phyloP scores from a whole-genome alignment of 2,888 invertebrate genomes.

The Drosophila lutescens region DNA sequence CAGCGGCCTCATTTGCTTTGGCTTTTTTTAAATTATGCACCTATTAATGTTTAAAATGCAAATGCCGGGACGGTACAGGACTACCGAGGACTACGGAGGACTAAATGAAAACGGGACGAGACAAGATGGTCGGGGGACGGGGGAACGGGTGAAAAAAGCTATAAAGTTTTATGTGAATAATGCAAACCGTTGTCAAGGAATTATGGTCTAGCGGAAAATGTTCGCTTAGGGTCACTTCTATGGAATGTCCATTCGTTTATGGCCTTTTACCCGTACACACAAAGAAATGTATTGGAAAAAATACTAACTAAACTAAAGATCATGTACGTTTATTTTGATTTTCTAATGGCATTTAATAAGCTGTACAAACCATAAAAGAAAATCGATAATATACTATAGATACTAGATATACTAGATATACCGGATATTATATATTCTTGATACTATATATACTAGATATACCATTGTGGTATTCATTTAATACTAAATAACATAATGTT shows the following conservation, averaged over 20 bases:
- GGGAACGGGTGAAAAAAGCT: slow-evolving; percentile 32
- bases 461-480: too few species aligned
- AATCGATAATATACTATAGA: too few species aligned
- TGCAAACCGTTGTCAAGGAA: slow-evolving; percentile 63
- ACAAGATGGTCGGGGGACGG: neutral
- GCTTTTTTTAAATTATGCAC: slow-evolving; percentile 70
- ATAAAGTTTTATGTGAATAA: slow-evolving; percentile 70
- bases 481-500: too few species aligned
- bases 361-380: too few species aligned
- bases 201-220: slow-evolving; percentile 50
- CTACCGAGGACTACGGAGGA: neutral
- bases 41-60: slow-evolving; percentile 76
- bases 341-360: too few species aligned
- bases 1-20: slow-evolving; percentile 61
- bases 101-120: neutral
- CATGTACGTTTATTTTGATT: too few species aligned
- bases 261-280: neutral
- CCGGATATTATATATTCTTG: too few species aligned
- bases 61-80: slow-evolving; percentile 36
- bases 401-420: too few species aligned
- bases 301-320: neutral
- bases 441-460: too few species aligned
- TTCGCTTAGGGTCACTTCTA: slow-evolving; percentile 38
- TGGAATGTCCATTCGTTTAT: slow-evolving; percentile 36
- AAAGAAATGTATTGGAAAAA: neutral